These are phyloP conservation scores for Neodiprion pinetum DNA, from an alignment of 1,140 invertebrate genomes.

Conservation along the genomic window DNA sequence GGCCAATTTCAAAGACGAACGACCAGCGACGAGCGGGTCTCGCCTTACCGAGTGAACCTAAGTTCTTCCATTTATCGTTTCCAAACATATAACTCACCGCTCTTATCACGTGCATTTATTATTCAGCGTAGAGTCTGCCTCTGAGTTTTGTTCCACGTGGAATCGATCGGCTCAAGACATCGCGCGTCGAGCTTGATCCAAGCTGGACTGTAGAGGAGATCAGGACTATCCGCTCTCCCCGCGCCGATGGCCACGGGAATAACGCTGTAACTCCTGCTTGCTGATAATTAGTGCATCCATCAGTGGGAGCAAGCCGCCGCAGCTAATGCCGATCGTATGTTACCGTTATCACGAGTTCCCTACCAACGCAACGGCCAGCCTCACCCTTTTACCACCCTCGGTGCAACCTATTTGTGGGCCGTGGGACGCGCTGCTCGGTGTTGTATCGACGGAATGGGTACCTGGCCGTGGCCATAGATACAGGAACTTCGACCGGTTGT, in stretches of 20 bases:
- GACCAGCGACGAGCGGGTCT: background rate
- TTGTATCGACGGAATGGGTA: too few relatives aligned
- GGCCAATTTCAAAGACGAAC: background rate
- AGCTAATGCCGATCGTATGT: constrained; percentile 64
- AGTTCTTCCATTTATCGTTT: background rate
- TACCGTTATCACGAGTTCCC: constrained; percentile 59
- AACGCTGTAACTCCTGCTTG: constrained; percentile 62
- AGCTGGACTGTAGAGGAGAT: too few relatives aligned
- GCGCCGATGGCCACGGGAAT: constrained; percentile 27
- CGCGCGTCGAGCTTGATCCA: too few relatives aligned
- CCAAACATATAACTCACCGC: background rate
- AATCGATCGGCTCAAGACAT: too few relatives aligned
- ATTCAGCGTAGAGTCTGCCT: too few relatives aligned
- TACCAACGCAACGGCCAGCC: constrained; percentile 41
- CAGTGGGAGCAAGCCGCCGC: constrained; percentile 58
- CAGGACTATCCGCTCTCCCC: too few relatives aligned
- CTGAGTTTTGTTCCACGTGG: too few relatives aligned
- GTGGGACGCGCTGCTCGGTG: background rate
- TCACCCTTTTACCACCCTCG: constrained; percentile 27
- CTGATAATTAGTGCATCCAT: constrained; percentile 65
- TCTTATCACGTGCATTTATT: too few relatives aligned
- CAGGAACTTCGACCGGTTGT: background rate
- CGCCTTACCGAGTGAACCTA: too few relatives aligned
- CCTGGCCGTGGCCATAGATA: too few relatives aligned
- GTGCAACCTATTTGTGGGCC: constrained; percentile 22